Conservation (phyloP, 2,888 invertebrate species). For the Cheilosia vernalis region DNA sequence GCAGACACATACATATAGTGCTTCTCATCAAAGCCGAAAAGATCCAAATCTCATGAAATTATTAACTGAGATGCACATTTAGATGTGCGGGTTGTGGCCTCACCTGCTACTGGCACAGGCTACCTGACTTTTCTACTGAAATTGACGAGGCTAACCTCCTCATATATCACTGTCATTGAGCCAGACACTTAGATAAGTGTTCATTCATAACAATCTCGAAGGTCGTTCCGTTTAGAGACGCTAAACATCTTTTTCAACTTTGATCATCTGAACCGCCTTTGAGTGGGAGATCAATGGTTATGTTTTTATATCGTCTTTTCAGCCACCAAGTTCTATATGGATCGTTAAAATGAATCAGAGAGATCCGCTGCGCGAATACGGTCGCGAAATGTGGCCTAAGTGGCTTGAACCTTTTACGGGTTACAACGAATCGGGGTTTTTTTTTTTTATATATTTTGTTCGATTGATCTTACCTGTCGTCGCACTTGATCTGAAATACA, state of each 20-base stretch:
- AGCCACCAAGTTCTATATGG: slow-evolving; percentile 37
- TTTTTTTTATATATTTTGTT: neutral
- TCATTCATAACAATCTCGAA: slow-evolving; percentile 48
- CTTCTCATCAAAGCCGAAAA: neutral
- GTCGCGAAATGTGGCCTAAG: slow-evolving; percentile 56
- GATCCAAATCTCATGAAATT: slow-evolving; percentile 29
- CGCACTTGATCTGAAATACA: slow-evolving; percentile 73
- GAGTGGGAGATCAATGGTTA: slow-evolving; percentile 57
- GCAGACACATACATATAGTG: neutral
- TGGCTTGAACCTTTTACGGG: slow-evolving; percentile 69
- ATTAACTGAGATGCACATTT: slow-evolving; percentile 34
- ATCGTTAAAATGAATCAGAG: slow-evolving; percentile 62
- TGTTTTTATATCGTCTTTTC: neutral
- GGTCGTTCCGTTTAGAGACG: slow-evolving; percentile 47
- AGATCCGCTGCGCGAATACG: slow-evolving; percentile 39
- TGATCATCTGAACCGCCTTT: neutral
- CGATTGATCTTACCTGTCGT: slow-evolving; percentile 67
- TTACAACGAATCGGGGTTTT: slow-evolving; percentile 44
- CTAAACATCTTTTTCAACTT: slow-evolving; percentile 13
- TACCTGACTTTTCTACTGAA: slow-evolving; percentile 50
- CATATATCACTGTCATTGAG: slow-evolving; percentile 36
- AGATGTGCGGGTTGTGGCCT: slow-evolving; percentile 24
- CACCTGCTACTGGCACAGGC: slow-evolving; percentile 34
- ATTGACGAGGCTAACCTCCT: slow-evolving; percentile 18
- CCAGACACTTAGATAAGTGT: slow-evolving; percentile 14